Percentiles rank a stretch among this genome's conserved stretches.
Evolutionary conservation across 2,113 vertebrate genomes (phyloP).

Genomic region (Petrocephalus microphthalmus): DNA sequence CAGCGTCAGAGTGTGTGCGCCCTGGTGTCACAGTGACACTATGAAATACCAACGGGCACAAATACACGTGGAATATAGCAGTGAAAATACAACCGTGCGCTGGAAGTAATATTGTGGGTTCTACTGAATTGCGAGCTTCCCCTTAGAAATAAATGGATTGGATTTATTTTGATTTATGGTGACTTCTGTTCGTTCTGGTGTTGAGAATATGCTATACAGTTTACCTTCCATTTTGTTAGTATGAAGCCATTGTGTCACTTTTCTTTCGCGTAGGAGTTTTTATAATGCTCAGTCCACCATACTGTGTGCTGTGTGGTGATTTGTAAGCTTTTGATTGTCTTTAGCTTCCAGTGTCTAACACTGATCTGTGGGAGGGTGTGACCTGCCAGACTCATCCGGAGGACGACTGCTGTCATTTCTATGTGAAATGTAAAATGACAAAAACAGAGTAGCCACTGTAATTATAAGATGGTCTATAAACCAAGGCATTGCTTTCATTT

Average conservation of each 20-base stretch:
- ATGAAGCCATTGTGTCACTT: neutral
- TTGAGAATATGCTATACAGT: neutral
- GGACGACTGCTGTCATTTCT: neutral
- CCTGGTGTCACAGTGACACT: neutral
- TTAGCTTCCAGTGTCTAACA: neutral
- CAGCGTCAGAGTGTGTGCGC: neutral
- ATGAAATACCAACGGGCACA: neutral
- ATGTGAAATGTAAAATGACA: neutral
- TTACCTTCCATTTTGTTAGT: neutral
- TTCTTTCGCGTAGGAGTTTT: neutral
- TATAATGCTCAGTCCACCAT: neutral
- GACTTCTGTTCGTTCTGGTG: neutral
- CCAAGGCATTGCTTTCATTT: neutral
- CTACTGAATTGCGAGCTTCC: neutral
- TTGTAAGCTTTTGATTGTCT: neutral
- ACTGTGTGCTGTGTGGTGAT: neutral
- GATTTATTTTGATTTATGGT: neutral
- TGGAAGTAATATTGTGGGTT: neutral
- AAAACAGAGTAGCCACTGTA: neutral
- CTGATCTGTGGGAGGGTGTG: neutral
- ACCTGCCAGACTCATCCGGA: neutral
- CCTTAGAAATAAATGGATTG: neutral
- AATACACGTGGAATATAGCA: neutral
- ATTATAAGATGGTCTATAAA: neutral
- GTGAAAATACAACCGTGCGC: neutral